Evolutionary conservation across 2,888 invertebrate species (phyloP).

Genomic region (Herminia tarsipennalis): DNA sequence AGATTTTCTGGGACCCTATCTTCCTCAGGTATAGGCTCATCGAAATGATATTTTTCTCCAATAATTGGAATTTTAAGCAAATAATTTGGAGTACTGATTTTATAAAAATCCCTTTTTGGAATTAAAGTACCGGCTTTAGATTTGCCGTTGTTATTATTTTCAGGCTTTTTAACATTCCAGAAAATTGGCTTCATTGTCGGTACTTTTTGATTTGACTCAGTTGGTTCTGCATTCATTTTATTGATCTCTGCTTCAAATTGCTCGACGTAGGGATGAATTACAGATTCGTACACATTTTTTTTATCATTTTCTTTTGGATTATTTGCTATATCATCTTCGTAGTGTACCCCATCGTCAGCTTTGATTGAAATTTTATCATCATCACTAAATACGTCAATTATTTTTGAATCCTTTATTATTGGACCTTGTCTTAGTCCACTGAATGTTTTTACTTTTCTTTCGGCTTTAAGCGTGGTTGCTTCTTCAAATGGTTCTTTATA

Average conservation of each 20-base stretch:
- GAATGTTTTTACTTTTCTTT: neutral
- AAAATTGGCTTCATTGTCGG: too few relatives aligned
- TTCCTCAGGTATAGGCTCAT: slow-evolving; percentile 66
- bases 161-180: neutral
- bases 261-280: too few relatives aligned
- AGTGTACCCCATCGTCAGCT: too few relatives aligned
- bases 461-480: slow-evolving; percentile 10
- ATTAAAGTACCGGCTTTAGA: slow-evolving; percentile 55
- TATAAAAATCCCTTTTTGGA: slow-evolving; percentile 53
- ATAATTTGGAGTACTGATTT: slow-evolving; percentile 61
- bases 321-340: neutral
- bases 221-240: too few relatives aligned
- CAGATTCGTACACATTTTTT: neutral
- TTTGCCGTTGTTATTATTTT: neutral
- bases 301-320: neutral
- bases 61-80: slow-evolving; percentile 53
- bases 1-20: slow-evolving; percentile 57
- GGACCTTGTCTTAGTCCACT: neutral
- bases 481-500: slow-evolving; percentile 32
- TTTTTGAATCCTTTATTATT: neutral
- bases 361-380: too few relatives aligned
- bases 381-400: neutral
- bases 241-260: too few relatives aligned
- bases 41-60: slow-evolving; percentile 66
- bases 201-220: too few relatives aligned